phyloP scores from a whole-genome alignment of 2,888 invertebrate genomes.

The Leptopilina syphax region DNA sequence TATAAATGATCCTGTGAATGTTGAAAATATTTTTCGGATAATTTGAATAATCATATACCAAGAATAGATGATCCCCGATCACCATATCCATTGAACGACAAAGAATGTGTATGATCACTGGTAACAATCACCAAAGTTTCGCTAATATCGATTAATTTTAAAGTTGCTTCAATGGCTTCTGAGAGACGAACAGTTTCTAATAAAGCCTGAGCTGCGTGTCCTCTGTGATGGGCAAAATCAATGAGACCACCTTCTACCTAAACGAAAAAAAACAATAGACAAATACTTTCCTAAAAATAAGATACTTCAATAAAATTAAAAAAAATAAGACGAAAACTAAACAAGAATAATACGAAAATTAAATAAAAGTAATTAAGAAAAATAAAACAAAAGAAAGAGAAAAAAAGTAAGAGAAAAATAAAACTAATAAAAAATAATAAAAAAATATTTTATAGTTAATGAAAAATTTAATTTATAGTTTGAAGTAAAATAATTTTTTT shows the following conservation, averaged over 20 bases:
- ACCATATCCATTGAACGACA: constrained; percentile 88
- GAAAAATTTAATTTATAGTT: no score
- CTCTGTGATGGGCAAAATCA: constrained; percentile 92
- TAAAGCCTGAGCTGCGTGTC: constrained; percentile 86
- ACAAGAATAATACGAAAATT: no score
- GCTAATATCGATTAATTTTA: constrained; percentile 80
- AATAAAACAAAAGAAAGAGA: no score
- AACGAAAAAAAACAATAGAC: constrained; percentile 46
- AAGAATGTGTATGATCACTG: constrained; percentile 89
- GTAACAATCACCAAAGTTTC: constrained; percentile 91
- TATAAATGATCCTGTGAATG: no score
- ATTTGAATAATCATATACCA: constrained; percentile 76
- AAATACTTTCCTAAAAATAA: background rate
- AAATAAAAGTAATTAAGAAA: no score
- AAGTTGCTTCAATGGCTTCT: constrained; percentile 84
- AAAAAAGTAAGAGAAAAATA: no score
- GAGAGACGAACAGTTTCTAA: constrained; percentile 89
- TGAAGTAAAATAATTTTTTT: no score
- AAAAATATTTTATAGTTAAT: no score
- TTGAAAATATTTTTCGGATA: no score
- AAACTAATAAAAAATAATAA: no score
- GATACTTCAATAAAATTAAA: no score
- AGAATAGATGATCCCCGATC: constrained; percentile 84
- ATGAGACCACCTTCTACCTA: constrained; percentile 92
- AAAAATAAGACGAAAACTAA: no score